These are phyloP conservation scores for Cranoglanis bouderius DNA, from an alignment of 2,113 vertebrate genomes.

Conservation along the genomic window DNA sequence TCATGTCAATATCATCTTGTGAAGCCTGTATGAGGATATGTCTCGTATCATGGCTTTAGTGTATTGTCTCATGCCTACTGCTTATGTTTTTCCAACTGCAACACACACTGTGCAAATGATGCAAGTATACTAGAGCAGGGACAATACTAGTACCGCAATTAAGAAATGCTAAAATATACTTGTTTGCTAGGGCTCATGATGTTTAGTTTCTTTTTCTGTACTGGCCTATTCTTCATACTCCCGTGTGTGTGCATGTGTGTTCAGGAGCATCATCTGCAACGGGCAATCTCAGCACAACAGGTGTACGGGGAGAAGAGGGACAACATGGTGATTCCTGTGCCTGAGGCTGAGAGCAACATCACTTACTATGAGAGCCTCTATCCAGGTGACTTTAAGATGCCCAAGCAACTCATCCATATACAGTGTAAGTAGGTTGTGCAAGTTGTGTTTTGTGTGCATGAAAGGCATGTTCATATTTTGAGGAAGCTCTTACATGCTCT, in stretches of 20 bases:
- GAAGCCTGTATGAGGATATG: no score
- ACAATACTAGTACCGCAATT: not conserved
- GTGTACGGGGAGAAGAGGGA: conserved; percentile 99
- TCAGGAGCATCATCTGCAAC: conserved; percentile 97
- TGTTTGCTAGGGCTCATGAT: not conserved
- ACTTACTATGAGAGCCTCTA: conserved; percentile 98
- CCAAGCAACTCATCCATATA: conserved; percentile 99
- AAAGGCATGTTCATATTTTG: not conserved
- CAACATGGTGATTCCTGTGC: conserved; percentile 99
- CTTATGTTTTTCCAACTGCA: no score
- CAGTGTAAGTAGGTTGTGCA: conserved; percentile 64
- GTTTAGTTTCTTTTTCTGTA: not conserved
- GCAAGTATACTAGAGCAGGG: no score
- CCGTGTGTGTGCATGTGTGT: conserved; percentile 25
- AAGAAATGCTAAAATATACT: not conserved
- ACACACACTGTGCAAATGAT: no score
- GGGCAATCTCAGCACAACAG: conserved; percentile 98
- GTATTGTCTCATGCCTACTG: no score
- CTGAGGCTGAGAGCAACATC: conserved; percentile 98
- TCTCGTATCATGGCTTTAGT: no score
- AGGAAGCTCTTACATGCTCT: not conserved
- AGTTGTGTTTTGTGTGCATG: not conserved
- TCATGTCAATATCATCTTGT: no score
- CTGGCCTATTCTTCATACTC: not conserved
- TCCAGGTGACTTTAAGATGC: conserved; percentile 98